Base-by-base conservation (phyloP, 2,113 vertebrate species). In the Sisor rabdophorus region DNA sequence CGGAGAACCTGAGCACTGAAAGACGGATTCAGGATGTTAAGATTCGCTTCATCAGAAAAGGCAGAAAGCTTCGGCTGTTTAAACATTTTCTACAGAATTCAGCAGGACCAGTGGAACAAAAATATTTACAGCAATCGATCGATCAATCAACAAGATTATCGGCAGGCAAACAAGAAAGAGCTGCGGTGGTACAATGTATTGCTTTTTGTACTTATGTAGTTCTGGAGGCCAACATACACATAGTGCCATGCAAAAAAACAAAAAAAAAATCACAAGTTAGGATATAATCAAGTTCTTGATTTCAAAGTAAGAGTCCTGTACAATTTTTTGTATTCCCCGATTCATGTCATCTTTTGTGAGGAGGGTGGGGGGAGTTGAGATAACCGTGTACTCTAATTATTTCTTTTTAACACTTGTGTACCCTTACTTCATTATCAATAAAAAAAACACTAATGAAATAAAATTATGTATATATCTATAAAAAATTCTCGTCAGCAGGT, bases 1-100 rank as follows among this genome's bases (percentile, higher is more conserved):
- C 60, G 22, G 71, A 53, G 36, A 58, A 22, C 24, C 67, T 44
- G n/a, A 56, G 47, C 77, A 74, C 69, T 58, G 68, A 78, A 77
- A 55, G 77, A 85, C 85, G 5, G 40, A 85, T 85, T 86, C 83
- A 83, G 53, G 70, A 75, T 69, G 73, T 53, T 60, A 67, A 30
- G 32, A 63, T 64, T 44, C 24, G 40, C 26, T 80, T 53, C 69
- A 1, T 48, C 64, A 53, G 73, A 65, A 79, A 73, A 59, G 67
- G 80, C 44, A 2, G 16, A 52, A 30, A 11, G 47, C 65, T 80
- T 60, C 55, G 65, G 59, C 19, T 16, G 53, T 69, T 52, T 72
- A 73, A 53, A 30, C 50, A 58, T 44, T 44, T 53, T 56, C 61
- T 78, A 76, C 80, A 80, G 77, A 76, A 70, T 56, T 48, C 36